These are phyloP conservation scores for Clamator glandarius DNA, from an alignment of 2,797 vertebrate species.

Conservation along the genomic window DNA sequence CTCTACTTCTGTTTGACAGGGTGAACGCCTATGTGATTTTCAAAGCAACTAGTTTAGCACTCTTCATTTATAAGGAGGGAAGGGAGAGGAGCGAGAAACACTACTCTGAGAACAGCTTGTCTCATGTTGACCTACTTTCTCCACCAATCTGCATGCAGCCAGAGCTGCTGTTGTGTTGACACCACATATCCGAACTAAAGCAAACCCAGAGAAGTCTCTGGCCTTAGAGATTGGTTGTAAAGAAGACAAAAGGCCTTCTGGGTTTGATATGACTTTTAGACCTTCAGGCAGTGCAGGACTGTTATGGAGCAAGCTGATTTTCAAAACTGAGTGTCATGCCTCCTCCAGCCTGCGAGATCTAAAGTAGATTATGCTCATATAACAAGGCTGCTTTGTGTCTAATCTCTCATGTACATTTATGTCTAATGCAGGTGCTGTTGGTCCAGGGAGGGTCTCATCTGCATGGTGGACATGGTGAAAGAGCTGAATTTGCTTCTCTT, in stretches of 20 bases:
- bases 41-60: slow-evolving; percentile 38
- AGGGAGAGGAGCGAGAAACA: slow-evolving; percentile 52
- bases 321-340: background rate
- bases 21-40: slow-evolving; percentile 4
- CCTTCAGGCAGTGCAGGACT: background rate
- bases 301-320: background rate
- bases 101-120: slow-evolving; percentile 68
- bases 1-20: background rate
- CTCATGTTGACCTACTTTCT: slow-evolving; percentile 74
- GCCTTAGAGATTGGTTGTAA: slow-evolving; percentile 32
- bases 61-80: slow-evolving; percentile 46
- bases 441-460: background rate
- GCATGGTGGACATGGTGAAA: background rate
- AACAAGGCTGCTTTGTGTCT: background rate
- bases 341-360: background rate
- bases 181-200: slow-evolving; percentile 47
- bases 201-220: slow-evolving; percentile 53
- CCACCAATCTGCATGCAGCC: slow-evolving; percentile 62
- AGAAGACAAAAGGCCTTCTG: slow-evolving; percentile 39
- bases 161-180: slow-evolving; percentile 64
- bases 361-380: background rate
- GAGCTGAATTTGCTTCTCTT: background rate
- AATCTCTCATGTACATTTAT: background rate
- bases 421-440: background rate
- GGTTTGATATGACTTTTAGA: background rate